These are phyloP conservation scores for Myanophis thanlyinensis DNA, from an alignment of 2,113 vertebrate species.

Conservation along the genomic window DNA sequence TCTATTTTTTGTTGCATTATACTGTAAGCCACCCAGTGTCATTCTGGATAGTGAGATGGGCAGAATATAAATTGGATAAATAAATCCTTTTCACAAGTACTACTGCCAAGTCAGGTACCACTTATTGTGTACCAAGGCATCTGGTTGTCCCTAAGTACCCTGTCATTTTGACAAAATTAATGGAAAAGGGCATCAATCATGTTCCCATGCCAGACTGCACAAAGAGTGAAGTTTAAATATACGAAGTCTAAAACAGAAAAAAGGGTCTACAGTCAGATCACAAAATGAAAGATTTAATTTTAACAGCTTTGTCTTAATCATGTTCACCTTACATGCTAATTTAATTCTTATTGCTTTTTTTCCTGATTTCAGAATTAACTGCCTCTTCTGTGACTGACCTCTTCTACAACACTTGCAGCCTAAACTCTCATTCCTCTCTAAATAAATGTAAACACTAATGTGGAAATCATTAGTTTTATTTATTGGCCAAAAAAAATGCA, in stretches of 20 bases:
- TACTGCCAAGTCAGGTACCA: not conserved
- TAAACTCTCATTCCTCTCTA: not conserved
- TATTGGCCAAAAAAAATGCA: not conserved
- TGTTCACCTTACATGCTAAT: not conserved
- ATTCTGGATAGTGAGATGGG: not conserved
- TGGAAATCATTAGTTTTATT: not conserved
- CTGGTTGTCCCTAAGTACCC: not conserved
- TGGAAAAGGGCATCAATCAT: not conserved
- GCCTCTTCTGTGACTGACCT: conserved; percentile 3
- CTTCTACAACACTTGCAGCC: not conserved
- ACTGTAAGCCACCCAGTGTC: not conserved
- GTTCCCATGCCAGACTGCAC: not conserved
- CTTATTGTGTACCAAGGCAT: not conserved
- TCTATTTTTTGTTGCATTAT: not conserved
- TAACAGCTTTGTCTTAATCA: not conserved
- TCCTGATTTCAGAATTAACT: not conserved
- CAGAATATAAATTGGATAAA: not conserved
- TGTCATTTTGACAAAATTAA: conserved; percentile 4
- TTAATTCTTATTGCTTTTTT: not conserved
- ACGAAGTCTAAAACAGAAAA: not conserved
- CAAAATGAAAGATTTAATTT: not conserved
- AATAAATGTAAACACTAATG: not conserved
- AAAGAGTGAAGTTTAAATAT: not conserved
- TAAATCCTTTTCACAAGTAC: not conserved
- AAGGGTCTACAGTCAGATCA: not conserved